phyloP scores from a whole-genome alignment of 2,113 vertebrate genomes.

The Phylloscopus trochiloides region DNA sequence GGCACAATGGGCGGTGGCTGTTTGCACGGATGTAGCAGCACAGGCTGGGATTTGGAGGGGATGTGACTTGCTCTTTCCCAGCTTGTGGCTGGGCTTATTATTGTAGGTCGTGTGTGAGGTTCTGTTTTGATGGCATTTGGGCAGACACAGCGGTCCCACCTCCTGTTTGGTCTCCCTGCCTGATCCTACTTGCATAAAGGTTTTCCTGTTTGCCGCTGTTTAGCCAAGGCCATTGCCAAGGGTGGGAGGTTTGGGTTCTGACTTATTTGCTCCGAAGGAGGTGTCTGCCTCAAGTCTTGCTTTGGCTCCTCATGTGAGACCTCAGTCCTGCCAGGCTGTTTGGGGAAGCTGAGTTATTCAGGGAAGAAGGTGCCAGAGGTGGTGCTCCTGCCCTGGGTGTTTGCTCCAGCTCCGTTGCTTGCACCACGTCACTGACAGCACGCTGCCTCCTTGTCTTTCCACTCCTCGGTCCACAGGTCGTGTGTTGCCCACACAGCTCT shows the following conservation, averaged over 20 bases:
- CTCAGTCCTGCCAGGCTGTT: background rate
- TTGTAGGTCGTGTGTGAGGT: background rate
- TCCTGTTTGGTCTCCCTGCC: background rate
- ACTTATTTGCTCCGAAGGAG: background rate
- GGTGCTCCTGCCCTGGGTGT: background rate
- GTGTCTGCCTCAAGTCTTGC: background rate
- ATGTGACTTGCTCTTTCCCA: background rate
- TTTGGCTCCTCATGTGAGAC: background rate
- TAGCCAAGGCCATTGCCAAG: background rate
- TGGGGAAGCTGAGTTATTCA: background rate
- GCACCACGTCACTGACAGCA: background rate
- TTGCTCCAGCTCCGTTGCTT: background rate
- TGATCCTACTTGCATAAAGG: background rate
- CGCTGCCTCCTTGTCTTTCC: background rate
- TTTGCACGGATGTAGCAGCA: background rate
- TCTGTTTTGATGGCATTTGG: background rate
- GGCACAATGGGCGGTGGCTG: background rate
- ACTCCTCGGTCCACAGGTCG: rapidly evolving
- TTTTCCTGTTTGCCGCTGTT: background rate
- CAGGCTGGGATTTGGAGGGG: background rate
- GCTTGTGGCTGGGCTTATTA: background rate
- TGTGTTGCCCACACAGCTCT: background rate
- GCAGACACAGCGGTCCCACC: background rate
- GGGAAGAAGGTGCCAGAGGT: background rate
- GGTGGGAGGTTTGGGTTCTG: background rate